A percentile compares a stretch with the other conserved stretches of the same genome.
These are phyloP conservation scores for Leptarthrus brevirostris DNA, from an alignment of 2,888 invertebrate genomes.

Conservation along the genomic window DNA sequence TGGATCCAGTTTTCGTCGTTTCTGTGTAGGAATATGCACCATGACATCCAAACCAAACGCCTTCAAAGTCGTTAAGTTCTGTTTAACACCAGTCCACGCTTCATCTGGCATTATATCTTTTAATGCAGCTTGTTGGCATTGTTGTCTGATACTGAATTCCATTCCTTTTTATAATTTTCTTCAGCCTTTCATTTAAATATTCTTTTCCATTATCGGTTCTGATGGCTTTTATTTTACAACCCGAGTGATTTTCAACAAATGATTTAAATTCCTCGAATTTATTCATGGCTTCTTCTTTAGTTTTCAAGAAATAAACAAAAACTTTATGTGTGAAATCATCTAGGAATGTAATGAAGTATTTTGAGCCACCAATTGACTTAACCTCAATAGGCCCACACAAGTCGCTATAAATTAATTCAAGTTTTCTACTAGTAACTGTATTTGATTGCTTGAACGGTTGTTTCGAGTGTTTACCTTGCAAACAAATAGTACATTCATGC, in stretches of 20 bases:
- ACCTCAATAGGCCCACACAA: constrained; percentile 61
- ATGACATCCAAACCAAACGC: constrained; percentile 61
- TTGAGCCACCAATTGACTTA: constrained; percentile 58
- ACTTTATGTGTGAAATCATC: constrained; percentile 57
- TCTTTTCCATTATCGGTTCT: too few relatives aligned
- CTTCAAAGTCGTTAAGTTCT: constrained; percentile 55
- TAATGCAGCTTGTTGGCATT: background rate
- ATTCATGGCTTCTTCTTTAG: constrained; percentile 58
- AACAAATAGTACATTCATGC: background rate
- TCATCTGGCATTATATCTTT: background rate
- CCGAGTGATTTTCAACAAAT: too few relatives aligned
- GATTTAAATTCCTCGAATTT: too few relatives aligned
- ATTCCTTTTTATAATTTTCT: background rate
- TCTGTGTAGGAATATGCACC: constrained; percentile 60
- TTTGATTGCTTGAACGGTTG: background rate
- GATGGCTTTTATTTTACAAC: too few relatives aligned
- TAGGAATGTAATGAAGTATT: constrained; percentile 61
- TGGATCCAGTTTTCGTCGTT: constrained; percentile 58
- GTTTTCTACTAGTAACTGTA: background rate
- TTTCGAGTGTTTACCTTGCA: background rate
- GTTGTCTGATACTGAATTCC: background rate
- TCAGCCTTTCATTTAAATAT: constrained; percentile 26
- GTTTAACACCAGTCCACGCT: background rate
- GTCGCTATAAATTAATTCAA: constrained; percentile 57
- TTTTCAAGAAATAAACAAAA: constrained; percentile 60